Evolutionary conservation across 2,888 invertebrate genomes (phyloP).

Genomic region (Catocala sponsa): DNA sequence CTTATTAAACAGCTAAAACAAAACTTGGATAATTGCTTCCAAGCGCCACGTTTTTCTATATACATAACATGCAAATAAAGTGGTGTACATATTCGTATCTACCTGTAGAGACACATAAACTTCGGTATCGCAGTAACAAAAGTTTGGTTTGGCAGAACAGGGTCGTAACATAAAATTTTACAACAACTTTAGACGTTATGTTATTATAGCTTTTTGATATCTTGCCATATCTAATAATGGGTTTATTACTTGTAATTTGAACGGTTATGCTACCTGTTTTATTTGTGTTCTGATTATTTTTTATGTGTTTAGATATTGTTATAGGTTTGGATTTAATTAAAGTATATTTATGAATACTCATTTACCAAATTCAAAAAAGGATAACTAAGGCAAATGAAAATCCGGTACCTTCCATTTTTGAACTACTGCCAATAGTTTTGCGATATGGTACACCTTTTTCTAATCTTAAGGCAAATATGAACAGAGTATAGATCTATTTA

Average conservation of each 20-base stretch:
- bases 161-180: conserved; percentile 84
- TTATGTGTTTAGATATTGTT: conserved; percentile 10
- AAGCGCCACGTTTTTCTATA: no score
- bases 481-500: no score
- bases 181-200: conserved; percentile 80
- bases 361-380: no score
- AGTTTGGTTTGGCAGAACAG: conserved; percentile 76
- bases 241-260: conserved; percentile 77
- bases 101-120: conserved; percentile 67
- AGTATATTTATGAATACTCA: neutral
- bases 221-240: conserved; percentile 79
- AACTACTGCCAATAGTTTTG: no score
- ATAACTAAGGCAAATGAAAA: no score
- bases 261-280: conserved; percentile 61
- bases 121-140: conserved; percentile 72
- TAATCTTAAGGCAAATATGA: no score
- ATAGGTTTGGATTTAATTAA: neutral
- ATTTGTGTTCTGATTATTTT: conserved; percentile 49
- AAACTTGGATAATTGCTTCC: no score
- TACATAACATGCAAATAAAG: conserved; percentile 11
- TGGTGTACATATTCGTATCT: conserved; percentile 14
- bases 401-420: no score
- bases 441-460: no score
- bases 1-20: no score
- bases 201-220: conserved; percentile 83